Conservation (phyloP, 2,113 vertebrate genomes). For the Anas platyrhynchos region DNA sequence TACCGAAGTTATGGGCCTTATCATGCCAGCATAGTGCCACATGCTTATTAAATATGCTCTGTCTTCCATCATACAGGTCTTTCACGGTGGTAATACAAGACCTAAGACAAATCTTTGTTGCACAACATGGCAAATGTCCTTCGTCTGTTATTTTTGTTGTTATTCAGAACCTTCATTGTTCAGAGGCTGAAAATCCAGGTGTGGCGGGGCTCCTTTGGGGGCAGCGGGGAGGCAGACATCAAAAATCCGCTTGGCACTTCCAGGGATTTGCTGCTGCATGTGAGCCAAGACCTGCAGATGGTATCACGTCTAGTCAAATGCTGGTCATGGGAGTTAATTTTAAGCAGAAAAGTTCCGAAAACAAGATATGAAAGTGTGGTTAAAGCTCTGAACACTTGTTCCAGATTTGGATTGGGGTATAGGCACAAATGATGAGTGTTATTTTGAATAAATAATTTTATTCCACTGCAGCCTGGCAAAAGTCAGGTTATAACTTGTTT, state of each 20-base stretch:
- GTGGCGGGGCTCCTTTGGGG: not conserved
- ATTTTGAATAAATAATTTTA: not conserved
- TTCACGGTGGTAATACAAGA: not conserved
- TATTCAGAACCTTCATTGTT: not conserved
- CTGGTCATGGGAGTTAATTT: not conserved
- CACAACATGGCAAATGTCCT: not conserved
- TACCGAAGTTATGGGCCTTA: not conserved
- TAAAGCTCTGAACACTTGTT: not conserved
- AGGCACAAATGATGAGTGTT: not conserved
- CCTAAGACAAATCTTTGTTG: not conserved
- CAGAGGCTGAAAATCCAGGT: not conserved
- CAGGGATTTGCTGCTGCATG: not conserved
- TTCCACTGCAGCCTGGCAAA: not conserved
- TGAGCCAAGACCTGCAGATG: not conserved
- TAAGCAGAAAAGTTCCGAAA: not conserved
- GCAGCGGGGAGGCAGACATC: not conserved
- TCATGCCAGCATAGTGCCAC: not conserved
- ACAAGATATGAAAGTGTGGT: not conserved
- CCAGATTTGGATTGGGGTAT: not conserved
- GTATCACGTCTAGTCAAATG: not conserved
- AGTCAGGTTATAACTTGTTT: not conserved
- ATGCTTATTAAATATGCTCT: not conserved
- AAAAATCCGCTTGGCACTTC: not conserved
- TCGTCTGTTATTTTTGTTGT: not conserved
- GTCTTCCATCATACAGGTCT: not conserved